Conservation (phyloP, 1,140 invertebrate genomes). For the Amyelois transitella region DNA sequence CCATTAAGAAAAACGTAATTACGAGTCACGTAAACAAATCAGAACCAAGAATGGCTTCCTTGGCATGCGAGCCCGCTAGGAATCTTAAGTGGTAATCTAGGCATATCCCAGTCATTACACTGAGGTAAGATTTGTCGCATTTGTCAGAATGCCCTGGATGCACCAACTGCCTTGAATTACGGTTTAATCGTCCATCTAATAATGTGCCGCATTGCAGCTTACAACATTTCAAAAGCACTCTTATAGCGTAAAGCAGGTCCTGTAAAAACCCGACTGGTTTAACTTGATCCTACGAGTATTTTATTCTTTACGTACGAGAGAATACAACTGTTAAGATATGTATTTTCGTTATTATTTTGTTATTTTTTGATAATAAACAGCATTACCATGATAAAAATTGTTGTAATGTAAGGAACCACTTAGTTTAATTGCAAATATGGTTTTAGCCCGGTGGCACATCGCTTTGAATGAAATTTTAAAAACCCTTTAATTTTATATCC, state of each 20-base stretch:
- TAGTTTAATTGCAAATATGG: no score
- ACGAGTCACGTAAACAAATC: constrained; percentile 47
- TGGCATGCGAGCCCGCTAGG: constrained; percentile 42
- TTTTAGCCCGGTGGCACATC: no score
- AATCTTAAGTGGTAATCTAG: constrained; percentile 59
- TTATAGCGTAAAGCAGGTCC: background rate
- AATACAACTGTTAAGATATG: no score
- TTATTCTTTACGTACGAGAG: no score
- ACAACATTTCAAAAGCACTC: background rate
- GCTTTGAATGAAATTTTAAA: no score
- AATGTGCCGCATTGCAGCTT: background rate
- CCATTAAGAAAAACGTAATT: constrained; percentile 48
- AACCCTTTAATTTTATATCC: no score
- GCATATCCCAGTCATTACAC: constrained; percentile 26
- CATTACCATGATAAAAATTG: no score
- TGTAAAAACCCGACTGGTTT: background rate
- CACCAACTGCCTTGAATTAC: background rate
- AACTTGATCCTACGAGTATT: background rate
- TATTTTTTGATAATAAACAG: no score
- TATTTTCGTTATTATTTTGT: no score
- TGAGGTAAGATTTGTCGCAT: constrained; percentile 29
- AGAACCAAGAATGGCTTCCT: constrained; percentile 30
- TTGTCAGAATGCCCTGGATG: background rate
- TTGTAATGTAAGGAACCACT: no score
- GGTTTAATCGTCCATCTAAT: background rate